Base-by-base conservation (phyloP, 2,797 vertebrate genomes). In the Caiman crocodilus region DNA sequence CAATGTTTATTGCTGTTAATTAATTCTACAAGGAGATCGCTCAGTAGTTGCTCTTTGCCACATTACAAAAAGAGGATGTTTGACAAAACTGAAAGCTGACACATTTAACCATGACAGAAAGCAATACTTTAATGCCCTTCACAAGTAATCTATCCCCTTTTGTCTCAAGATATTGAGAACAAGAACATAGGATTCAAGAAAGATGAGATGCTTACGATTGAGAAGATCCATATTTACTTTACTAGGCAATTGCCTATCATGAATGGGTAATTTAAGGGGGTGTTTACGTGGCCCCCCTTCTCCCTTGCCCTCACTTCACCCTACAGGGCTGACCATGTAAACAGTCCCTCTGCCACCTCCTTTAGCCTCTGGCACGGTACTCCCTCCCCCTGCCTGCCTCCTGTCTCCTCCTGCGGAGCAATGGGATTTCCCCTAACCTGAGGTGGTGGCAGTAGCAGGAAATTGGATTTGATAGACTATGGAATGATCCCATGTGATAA, bases 131-230 rank as follows among this genome's bases (percentile, higher is more conserved):
- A 35, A 55, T 20, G 18, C 76, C 56, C 50, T 23, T 92, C 67
- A 58, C 5, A 50, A 30, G 21, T 59, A 30, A 26, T 32, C 10
- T 71, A 5, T 5, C 4, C 30, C 42, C 23, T 25, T 61, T 61
- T 61, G 82, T 3, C 67, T 4, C 9, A 26, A 35, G 21, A 14
- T 76, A 61, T 74, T 20, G 79, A 73, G 28, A 0, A 0, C 35
- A 81, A 1, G 1, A 69, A 84, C 76, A 73, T 64, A 50, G 10
- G 16, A 80, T 73, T 94, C 92, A 76, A 73, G 42, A 58, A 69
- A 87, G 1, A 79, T 64, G 20, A 69, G 15, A 12, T 23, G 3
- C 75, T 91, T 73, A 67, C 60, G 80, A 21, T 74, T 35, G 55
- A 5, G 11, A 88, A 79, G 14, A 67, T 3, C 60, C 56, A 77